Conservation (phyloP, 1,140 invertebrate genomes). For the Leptinotarsa defecta region DNA sequence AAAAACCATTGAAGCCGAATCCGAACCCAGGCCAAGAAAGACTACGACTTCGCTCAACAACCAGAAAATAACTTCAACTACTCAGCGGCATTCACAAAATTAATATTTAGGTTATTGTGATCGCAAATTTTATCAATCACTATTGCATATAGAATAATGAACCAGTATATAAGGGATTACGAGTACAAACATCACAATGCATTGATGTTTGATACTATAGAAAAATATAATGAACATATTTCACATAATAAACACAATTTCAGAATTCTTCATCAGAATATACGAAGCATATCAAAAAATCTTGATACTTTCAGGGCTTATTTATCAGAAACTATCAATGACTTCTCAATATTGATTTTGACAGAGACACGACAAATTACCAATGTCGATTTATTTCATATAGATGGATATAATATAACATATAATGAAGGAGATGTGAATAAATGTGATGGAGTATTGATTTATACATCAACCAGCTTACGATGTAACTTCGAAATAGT, state of each 20-base stretch:
- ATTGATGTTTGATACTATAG: background rate
- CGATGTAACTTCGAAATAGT: slow-evolving; percentile 16
- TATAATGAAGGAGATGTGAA: slow-evolving; percentile 10
- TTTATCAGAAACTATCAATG: background rate
- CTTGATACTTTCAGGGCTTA: background rate
- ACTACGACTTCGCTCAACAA: slow-evolving; percentile 17
- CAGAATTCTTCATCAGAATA: background rate
- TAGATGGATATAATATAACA: slow-evolving; percentile 13
- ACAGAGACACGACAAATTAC: slow-evolving; percentile 1
- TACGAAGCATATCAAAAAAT: background rate
- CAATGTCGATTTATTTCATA: slow-evolving; percentile 14
- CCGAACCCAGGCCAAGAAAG: slow-evolving; percentile 16
- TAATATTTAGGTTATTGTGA: slow-evolving; percentile 5
- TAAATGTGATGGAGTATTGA: slow-evolving; percentile 7
- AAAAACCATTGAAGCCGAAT: slow-evolving; percentile 7
- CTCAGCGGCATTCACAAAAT: slow-evolving; percentile 6
- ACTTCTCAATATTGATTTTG: background rate
- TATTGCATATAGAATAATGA: background rate
- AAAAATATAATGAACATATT: background rate
- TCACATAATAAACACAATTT: slow-evolving; percentile 6
- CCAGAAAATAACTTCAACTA: slow-evolving; percentile 5
- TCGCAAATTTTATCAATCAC: background rate
- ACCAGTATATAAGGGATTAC: background rate
- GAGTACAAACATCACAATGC: slow-evolving; percentile 5
- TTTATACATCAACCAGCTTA: slow-evolving; percentile 4